Base-by-base conservation (phyloP, 1,140 invertebrate species). In the Callitettix versicolor region DNA sequence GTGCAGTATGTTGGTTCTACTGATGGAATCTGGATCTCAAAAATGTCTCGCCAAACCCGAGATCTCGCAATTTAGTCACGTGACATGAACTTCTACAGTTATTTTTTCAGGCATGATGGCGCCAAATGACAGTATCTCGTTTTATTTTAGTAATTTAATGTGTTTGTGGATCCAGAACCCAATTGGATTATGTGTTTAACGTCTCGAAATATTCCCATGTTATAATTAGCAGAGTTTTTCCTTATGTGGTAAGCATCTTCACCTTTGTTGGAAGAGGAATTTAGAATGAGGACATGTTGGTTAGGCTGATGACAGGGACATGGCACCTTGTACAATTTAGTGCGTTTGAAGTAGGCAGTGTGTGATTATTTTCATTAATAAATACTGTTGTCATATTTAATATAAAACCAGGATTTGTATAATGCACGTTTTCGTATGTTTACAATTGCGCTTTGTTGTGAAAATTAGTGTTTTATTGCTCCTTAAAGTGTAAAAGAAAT, bases 91-190 rank as follows among this genome's bases (percentile, higher is more conserved):
- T 67, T 68, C 68, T 66, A 72, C 69, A 71, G 69, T 74, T 73
- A 71, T 73, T 76, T 75, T 74, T 76, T 72, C 69, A 71, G 69
- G 70, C 69, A 74, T 73, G 73, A 76, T 77, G 76, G 76, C 76
- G 74, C 75, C 76, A 78, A 78, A 74, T 67, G 68, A 67, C 68
- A 68, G 66, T 70, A 68, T 68, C 62, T 66, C 67, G 65, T 67
- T 70, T 69, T 66, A 67, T 71, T 69, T 69, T 66, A 68, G 69
- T 72, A 69, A 64, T 67, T 65, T 64, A 63, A 61, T 63, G 62
- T 66, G 66, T 69, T 57, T 64, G 60, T 65, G 62, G 47, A 60
- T 59, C 51, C 11, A 51, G 50, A 47, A 26, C 9, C 15, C 26
- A 26, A 17, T 52, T 55, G 24, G n/a, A 58, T 54, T 24, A 47